Conservation (phyloP, 2,888 invertebrate genomes). For the Tuta absoluta region DNA sequence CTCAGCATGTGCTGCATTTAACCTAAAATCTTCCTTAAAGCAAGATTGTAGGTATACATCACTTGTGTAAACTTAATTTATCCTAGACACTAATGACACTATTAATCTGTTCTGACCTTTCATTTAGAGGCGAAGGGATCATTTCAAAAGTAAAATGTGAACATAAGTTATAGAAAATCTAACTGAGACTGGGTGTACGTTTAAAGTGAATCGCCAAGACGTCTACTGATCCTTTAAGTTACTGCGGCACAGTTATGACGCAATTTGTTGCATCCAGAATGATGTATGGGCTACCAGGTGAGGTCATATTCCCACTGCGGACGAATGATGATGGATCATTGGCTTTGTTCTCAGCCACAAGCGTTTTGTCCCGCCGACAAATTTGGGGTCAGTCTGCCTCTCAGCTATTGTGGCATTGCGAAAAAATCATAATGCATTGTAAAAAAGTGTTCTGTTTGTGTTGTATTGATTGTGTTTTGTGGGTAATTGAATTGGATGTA, state of each 20-base stretch:
- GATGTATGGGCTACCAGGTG: constrained; percentile 74
- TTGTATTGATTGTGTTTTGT: background rate
- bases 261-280: constrained; percentile 56
- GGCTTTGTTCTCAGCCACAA: constrained; percentile 60
- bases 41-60: too few relatives aligned
- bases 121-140: too few relatives aligned
- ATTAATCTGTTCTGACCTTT: too few relatives aligned
- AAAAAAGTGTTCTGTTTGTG: constrained; percentile 19
- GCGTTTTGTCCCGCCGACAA: constrained; percentile 69
- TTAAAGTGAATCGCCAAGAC: too few relatives aligned
- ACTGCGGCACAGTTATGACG: constrained; percentile 41
- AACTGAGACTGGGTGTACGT: too few relatives aligned
- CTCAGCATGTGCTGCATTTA: too few relatives aligned
- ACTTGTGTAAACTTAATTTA: too few relatives aligned
- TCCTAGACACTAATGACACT: too few relatives aligned
- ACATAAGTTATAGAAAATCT: too few relatives aligned
- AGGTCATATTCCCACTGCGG: constrained; percentile 69
- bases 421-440: constrained; percentile 36
- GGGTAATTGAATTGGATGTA: background rate
- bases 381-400: constrained; percentile 70
- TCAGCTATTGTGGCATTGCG: constrained; percentile 46
- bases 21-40: too few relatives aligned
- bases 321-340: constrained; percentile 78
- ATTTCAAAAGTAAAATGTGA: too few relatives aligned
- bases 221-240: constrained; percentile 21